Conservation (phyloP, 2,888 invertebrate species). For the Scaptomyza cyrtandrae region DNA sequence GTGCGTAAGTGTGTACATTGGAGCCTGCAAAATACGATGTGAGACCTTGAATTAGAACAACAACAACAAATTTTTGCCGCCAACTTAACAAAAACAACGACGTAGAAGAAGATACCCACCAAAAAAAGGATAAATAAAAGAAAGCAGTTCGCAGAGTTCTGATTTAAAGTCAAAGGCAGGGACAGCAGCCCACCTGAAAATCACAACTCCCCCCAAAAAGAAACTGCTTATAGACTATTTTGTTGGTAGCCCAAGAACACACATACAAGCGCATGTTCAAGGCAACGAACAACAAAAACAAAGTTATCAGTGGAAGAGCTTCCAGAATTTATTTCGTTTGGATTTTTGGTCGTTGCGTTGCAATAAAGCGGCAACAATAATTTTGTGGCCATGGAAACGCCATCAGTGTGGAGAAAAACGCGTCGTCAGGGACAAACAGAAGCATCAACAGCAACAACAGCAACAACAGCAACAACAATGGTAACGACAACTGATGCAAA, state of each 20-base stretch:
- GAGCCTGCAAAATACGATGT: constrained; percentile 31
- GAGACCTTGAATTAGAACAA: constrained; percentile 54
- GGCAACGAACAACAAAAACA: constrained; percentile 12
- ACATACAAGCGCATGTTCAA: constrained; percentile 46
- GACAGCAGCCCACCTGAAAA: constrained; percentile 57
- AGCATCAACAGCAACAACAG: constrained; percentile 51
- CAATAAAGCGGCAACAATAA: constrained; percentile 40
- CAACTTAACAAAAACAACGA: constrained; percentile 37
- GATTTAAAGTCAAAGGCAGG: constrained; percentile 24
- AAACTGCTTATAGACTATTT: constrained; percentile 27
- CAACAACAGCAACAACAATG: constrained; percentile 10
- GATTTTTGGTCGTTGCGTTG: constrained; percentile 38
- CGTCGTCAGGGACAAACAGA: constrained; percentile 78
- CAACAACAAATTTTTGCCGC: constrained; percentile 47
- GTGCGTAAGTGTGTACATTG: constrained; percentile 10
- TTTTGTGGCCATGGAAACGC: constrained; percentile 52
- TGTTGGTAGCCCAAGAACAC: constrained; percentile 12
- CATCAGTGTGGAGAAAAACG: constrained; percentile 61
- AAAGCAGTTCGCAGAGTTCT: constrained; percentile 7
- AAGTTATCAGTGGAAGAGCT: constrained; percentile 10
- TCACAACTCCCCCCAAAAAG: constrained; percentile 19
- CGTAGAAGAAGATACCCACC: constrained; percentile 56
- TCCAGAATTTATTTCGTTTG: constrained; percentile 23
- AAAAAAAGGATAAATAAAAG: constrained; percentile 6
- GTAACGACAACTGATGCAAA: constrained; percentile 20